Conservation (phyloP, 2,888 invertebrate genomes). For the Ophioninae sp. region DNA sequence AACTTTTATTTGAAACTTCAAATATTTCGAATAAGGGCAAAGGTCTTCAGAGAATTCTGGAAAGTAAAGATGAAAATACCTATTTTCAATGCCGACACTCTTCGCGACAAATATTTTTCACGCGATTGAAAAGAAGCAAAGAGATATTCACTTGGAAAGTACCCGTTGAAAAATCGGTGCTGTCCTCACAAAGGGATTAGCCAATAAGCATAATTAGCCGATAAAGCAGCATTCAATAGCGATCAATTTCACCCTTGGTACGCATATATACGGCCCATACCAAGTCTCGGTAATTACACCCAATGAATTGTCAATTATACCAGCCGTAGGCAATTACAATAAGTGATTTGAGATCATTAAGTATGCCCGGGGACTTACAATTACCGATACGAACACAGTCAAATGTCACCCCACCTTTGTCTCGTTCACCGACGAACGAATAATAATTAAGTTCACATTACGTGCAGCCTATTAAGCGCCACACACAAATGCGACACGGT, state of each 20-base stretch:
- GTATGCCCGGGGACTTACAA: conserved; percentile 15
- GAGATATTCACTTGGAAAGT: not conserved
- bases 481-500: conserved; percentile 4
- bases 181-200: not conserved
- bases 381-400: conserved; percentile 19
- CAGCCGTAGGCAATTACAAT: conserved; percentile 41
- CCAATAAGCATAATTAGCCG: not conserved
- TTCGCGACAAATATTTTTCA: not conserved
- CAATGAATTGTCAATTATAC: conserved; percentile 49
- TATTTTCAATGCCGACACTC: not conserved
- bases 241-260: not conserved
- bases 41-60: not conserved
- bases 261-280: not conserved
- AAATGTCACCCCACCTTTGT: conserved; percentile 1
- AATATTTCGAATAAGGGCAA: not conserved
- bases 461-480: conserved; percentile 49
- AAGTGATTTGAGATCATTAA: conserved; percentile 60
- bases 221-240: not conserved
- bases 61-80: not conserved
- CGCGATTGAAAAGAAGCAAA: not conserved
- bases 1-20: not conserved
- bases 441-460: conserved; percentile 58
- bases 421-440: conserved; percentile 41
- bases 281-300: not conserved
- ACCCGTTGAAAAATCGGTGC: not conserved